Base-by-base conservation (phyloP, 2,888 invertebrate species). In the Mactromeris polynyma region DNA sequence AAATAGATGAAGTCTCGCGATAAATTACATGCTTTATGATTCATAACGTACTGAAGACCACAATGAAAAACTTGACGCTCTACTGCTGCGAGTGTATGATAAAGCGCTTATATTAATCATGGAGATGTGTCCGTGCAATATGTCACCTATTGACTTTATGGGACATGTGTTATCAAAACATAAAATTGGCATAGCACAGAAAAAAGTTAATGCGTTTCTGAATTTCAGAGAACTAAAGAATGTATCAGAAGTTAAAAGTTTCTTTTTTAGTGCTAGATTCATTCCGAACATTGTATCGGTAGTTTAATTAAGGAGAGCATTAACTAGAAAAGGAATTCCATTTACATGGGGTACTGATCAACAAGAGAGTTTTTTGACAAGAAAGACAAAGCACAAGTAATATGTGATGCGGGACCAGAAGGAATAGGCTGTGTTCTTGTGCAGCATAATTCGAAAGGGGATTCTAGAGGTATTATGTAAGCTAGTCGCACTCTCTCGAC, bases 1-100 rank as follows among this genome's bases (percentile, higher is more conserved):
- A 94, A 81, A 78, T 93, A n/a, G n/a, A 86, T 19, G 90, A 92
- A 58, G 90, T n/a, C n/a, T n/a, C n/a, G n/a, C n/a, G n/a, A n/a
- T n/a, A n/a, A n/a, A n/a, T n/a, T n/a, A n/a, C n/a, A 92, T 36
- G 93, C 93, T 94, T 94, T 82, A 89, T 93, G 42, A 94, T 93
- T 21, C 91, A 93, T 46, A 90, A 86, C 78, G 92, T 90, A 2
- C 81, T 93, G 14, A 51, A 91, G 91, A 87, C 33, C 80, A 93
- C 0, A 87, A 87, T 84, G 77, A 58, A 21, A 79, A 69, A 40
- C 51, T 91, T 11, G 79, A 89, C 0, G 69, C 36, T 33, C 31
- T 90, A 19, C 26, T 93, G n/a, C 7, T 81, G 36, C 54, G 85
- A 6, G 21, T 91, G 11, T 19, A 83, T 51, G 81, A 90, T 4